These are phyloP conservation scores for Gibbula magus DNA, from an alignment of 2,888 invertebrate species.

Conservation along the genomic window DNA sequence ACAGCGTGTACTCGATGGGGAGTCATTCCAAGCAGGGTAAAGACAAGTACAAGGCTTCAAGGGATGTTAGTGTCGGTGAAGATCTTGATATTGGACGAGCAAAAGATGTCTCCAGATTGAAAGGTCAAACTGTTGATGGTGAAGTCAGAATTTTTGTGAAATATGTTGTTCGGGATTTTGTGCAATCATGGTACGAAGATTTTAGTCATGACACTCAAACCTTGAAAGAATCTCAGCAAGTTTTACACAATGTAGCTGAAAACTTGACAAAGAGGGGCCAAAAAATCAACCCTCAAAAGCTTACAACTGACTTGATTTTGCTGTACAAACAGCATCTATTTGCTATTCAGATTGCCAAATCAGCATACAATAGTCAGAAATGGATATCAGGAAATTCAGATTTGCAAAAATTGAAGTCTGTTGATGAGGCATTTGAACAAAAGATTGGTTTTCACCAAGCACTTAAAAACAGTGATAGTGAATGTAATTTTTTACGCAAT, in stretches of 20 bases:
- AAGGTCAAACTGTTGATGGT: constrained; percentile 16
- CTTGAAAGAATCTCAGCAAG: constrained; percentile 47
- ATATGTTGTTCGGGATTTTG: constrained; percentile 53
- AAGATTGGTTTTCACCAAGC: constrained; percentile 50
- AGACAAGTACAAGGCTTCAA: neutral
- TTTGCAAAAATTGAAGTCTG: neutral
- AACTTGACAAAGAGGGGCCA: constrained; percentile 40
- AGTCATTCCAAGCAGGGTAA: neutral
- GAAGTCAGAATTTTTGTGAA: constrained; percentile 30
- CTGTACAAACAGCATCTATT: constrained; percentile 32
- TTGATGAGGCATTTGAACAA: constrained; percentile 47
- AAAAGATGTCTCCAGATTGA: constrained; percentile 9
- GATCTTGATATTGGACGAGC: neutral
- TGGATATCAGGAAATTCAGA: neutral
- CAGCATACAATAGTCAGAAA: neutral
- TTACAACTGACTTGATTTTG: constrained; percentile 27
- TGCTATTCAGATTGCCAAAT: constrained; percentile 25
- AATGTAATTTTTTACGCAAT: constrained; percentile 41
- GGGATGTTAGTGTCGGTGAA: neutral
- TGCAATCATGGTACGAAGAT: constrained; percentile 59
- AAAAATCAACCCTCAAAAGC: constrained; percentile 28
- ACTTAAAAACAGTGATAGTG: constrained; percentile 39
- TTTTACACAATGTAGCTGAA: constrained; percentile 44
- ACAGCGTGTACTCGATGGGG: neutral
- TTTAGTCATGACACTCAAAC: constrained; percentile 51